Base-by-base conservation (phyloP, 2,113 vertebrate genomes). In the Notechis scutatus region DNA sequence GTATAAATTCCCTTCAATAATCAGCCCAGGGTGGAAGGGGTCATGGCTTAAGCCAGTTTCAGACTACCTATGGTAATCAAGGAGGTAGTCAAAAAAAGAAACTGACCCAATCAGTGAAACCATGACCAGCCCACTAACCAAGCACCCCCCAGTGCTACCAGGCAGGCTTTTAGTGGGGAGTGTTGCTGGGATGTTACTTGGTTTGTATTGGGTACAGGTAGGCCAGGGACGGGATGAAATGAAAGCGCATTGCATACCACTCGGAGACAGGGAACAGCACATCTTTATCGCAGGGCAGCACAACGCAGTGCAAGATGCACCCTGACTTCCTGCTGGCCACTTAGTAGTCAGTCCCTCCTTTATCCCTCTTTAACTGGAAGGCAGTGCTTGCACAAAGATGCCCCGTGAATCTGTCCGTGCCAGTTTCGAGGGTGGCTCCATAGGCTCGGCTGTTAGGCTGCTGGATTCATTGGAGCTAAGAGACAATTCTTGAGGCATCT, bases 381-480 rank as follows among this genome's bases (percentile, higher is more conserved):
- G 96, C 93, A 97, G 94, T 0, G 97, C 97, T 92, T 97, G 97
- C 29, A 97, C 96, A 29, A 97, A 97, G 93, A 98, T 97, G 96
- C 96, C 95, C 3, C 97, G 96, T 0, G 98, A 96, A 91, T 97
- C 97, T 0, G 97, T 98, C 93, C 98, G 96, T 29, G 98, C 96
- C 96, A 98, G 96, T 97, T 99, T 99, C 88, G 97, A 93, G 0
- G 98, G 98, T 0, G 98, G 98, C 90, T 98, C 98, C 95, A 98
- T 96, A 12, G 96, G 89, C 34, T 98, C 98, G 4, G 98, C 97
- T 4, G 97, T 97, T 56, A 98, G 96, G 0, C 96, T 95, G 0
- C 97, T 96, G 0, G 98, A 95, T 26, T 97, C 96, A 4, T 95
- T 61, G 0, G 98, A 96, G 0, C 97, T 97, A 92, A 98, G 96